Evolutionary conservation across 1,140 invertebrate genomes (phyloP), one percentile per base, ranked within the genome.

Genomic region (Drosophila albomicans): DNA sequence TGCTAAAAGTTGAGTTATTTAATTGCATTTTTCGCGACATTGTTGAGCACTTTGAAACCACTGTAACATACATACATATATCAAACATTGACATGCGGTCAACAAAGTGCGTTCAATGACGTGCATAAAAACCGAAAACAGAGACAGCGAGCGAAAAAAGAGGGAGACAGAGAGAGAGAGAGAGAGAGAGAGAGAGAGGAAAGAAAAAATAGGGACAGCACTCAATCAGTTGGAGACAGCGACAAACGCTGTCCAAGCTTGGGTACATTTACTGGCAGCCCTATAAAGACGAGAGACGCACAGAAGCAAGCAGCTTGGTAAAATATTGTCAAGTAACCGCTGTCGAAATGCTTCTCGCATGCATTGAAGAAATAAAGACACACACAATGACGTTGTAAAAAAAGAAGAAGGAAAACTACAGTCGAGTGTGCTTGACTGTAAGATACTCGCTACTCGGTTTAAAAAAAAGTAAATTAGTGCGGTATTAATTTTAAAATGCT

Each of bases 271-370:
- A 79, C 72, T 66, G 61, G 35, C 41, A 7, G 59, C 25, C 35
- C 8, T 64, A 71, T 76, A 69, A 74, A 68, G 69, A 69, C 61
- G 16, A 69, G 69, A 73, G 75, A 74, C 61, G 16, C 51, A 51
- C 35, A 63, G 46, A 68, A 54, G 57, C 57, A 78, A 30, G 15
- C 41, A 56, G 69, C 52, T 54, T 69, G 64, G 58, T 88, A 78
- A 87, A 87, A 87, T 88, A 84, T 88, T 88, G 84, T 88, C 84
- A 79, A 88, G 84, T 88, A 87, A 88, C 82, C 85, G 84, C 77
- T 84, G 84, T 84, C 85, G 84, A 52, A 87, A 71, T 71, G 66
- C 59, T 54, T 51, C 51, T 68, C 45, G 62, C 72, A 71, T 71
- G 80, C 66, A 81, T 70, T 69, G 71, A 70, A 65, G 72, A 20